Evolutionary conservation across 2,113 vertebrate genomes (phyloP).

Genomic region (Lophotis ruficrista): DNA sequence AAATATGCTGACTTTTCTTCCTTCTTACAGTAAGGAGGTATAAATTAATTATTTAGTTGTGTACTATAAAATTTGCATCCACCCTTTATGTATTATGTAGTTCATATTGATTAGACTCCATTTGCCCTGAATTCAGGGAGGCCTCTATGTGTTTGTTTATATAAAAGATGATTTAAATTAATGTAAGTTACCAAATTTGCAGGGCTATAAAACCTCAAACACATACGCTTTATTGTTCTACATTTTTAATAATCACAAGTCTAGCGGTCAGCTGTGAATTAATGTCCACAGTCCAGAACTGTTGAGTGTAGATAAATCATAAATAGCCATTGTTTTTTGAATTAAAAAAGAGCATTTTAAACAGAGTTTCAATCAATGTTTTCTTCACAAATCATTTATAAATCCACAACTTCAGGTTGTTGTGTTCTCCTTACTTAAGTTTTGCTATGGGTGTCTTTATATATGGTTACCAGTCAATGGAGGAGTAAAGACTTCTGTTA

Average conservation of each 20-base stretch:
- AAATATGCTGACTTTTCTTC: constrained; percentile 63
- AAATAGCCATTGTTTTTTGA: not conserved
- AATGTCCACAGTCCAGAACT: not conserved
- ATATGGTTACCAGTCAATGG: not conserved
- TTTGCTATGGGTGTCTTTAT: not conserved
- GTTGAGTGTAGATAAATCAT: not conserved
- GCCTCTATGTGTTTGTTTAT: constrained; percentile 44
- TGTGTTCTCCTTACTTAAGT: not conserved
- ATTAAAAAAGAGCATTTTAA: not conserved
- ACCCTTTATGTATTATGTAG: constrained; percentile 73
- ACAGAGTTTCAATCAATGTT: not conserved
- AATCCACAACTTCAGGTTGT: not conserved
- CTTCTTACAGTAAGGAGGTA: constrained; percentile 69
- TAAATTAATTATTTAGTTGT: constrained; percentile 76
- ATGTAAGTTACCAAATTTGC: constrained; percentile 1
- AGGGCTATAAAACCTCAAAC: not conserved
- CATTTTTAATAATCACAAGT: constrained; percentile 23
- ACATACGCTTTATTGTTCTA: not conserved
- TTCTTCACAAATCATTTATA: not conserved
- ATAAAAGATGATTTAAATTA: constrained; percentile 46
- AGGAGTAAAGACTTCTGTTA: not conserved
- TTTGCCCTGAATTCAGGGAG: constrained; percentile 39
- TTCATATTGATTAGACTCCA: constrained; percentile 66
- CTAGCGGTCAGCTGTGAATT: not conserved
- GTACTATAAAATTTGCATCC: constrained; percentile 66